These are phyloP conservation scores for Thamnaconus septentrionalis DNA, from an alignment of 2,113 vertebrate genomes.

Conservation along the genomic window DNA sequence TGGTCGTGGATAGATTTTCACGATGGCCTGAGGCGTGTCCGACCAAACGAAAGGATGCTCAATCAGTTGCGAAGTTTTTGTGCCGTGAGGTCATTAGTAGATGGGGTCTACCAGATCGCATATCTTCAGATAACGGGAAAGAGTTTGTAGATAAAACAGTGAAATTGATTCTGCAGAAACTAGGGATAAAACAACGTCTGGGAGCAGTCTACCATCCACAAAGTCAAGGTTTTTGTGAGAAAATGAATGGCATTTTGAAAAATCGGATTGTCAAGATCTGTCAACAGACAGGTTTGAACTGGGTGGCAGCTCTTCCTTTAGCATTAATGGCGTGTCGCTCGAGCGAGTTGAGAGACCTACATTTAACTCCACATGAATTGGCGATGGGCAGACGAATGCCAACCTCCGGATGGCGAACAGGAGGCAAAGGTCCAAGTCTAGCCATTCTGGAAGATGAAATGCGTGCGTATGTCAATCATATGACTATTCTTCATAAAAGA, in stretches of 20 bases:
- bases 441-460: neutral
- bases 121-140: too few species aligned
- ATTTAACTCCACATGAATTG: neutral
- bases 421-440: neutral
- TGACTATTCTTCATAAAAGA: neutral
- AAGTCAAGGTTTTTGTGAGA: too few species aligned
- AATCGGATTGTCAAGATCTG: too few species aligned
- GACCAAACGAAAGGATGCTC: too few species aligned
- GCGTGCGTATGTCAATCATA: neutral
- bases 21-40: neutral
- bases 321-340: neutral
- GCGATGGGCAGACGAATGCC: neutral
- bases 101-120: too few species aligned
- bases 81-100: too few species aligned
- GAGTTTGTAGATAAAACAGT: too few species aligned
- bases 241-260: too few species aligned
- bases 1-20: neutral
- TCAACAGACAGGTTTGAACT: neutral
- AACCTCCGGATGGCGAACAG: neutral
- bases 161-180: too few species aligned
- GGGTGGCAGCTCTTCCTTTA: neutral
- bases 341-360: neutral
- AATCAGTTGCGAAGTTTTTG: too few species aligned
- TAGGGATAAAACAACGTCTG: too few species aligned
- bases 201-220: too few species aligned